Conservation (phyloP, 2,797 vertebrate genomes). For the Xyrichtys novacula region DNA sequence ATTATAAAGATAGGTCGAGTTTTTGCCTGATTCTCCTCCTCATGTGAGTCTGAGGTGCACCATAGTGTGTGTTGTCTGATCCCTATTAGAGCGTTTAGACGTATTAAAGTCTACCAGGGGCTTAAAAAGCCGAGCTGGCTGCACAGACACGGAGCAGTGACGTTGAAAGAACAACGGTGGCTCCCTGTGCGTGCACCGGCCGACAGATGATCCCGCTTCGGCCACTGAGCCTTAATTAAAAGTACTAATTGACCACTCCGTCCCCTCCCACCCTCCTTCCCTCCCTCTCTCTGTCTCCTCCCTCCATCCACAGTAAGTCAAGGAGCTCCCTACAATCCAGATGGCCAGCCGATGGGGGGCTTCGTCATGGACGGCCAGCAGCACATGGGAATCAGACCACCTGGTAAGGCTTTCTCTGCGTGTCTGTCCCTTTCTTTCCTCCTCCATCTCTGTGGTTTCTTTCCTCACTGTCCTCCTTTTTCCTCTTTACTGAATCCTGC, state of each 20-base stretch:
- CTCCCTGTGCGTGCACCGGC: constrained; percentile 71
- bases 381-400: constrained; percentile 99
- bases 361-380: constrained; percentile 99
- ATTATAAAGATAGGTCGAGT: too few species aligned
- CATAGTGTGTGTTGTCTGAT: constrained; percentile 40
- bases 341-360: constrained; percentile 99
- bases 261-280: constrained; percentile 68
- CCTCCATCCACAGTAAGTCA: constrained; percentile 94
- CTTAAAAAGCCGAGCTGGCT: constrained; percentile 44
- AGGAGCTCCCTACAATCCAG: constrained; percentile 98
- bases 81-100: constrained; percentile 59
- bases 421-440: constrained; percentile 69
- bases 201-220: constrained; percentile 83
- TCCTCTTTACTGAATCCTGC: neutral
- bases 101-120: constrained; percentile 62
- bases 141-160: constrained; percentile 40
- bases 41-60: constrained; percentile 7
- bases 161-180: constrained; percentile 55
- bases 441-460: constrained; percentile 19
- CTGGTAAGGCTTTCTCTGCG: constrained; percentile 90
- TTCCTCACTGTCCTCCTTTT: constrained; percentile 14
- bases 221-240: constrained; percentile 87
- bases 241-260: constrained; percentile 86
- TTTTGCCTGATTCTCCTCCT: too few species aligned
- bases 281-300: constrained; percentile 70